Evolutionary conservation across 2,113 vertebrate genomes (phyloP).

Genomic region (Hemibagrus wyckioides): DNA sequence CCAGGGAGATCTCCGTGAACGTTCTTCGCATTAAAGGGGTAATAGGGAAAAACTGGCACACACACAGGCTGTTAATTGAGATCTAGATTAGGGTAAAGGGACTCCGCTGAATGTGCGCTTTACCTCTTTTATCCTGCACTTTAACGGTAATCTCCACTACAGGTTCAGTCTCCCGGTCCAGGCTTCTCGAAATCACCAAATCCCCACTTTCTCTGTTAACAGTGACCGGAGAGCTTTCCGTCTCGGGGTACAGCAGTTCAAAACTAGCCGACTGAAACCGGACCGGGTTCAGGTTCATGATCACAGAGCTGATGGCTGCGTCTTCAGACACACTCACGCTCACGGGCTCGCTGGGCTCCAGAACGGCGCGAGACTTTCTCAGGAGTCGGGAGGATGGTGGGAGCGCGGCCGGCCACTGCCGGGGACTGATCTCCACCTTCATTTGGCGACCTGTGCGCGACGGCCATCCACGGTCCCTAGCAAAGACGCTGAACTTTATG

Average conservation of each 20-base stretch:
- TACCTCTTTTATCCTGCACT: constrained; percentile 81
- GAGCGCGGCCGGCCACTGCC: constrained; percentile 64
- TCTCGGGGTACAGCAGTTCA: constrained; percentile 77
- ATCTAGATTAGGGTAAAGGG: neutral
- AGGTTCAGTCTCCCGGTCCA: constrained; percentile 80
- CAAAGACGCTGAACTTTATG: constrained; percentile 78
- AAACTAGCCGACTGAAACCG: constrained; percentile 73
- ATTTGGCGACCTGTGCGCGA: constrained; percentile 76
- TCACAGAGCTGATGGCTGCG: constrained; percentile 74
- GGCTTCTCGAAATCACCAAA: constrained; percentile 73
- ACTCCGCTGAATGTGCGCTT: constrained; percentile 23
- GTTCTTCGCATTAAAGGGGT: neutral
- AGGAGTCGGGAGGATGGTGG: constrained; percentile 24
- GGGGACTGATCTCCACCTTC: constrained; percentile 74
- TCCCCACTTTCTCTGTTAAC: constrained; percentile 80
- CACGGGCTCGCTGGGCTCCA: constrained; percentile 66
- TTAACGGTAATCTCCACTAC: constrained; percentile 78
- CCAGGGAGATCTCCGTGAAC: neutral
- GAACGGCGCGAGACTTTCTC: constrained; percentile 68
- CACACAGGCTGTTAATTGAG: neutral
- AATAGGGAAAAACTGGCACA: neutral
- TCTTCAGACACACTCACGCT: constrained; percentile 81
- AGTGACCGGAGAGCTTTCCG: constrained; percentile 74
- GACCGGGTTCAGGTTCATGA: constrained; percentile 76
- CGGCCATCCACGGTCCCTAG: constrained; percentile 82